These are phyloP conservation scores for Choristoneura fumiferana DNA, from an alignment of 1,140 invertebrate genomes.

Conservation along the genomic window DNA sequence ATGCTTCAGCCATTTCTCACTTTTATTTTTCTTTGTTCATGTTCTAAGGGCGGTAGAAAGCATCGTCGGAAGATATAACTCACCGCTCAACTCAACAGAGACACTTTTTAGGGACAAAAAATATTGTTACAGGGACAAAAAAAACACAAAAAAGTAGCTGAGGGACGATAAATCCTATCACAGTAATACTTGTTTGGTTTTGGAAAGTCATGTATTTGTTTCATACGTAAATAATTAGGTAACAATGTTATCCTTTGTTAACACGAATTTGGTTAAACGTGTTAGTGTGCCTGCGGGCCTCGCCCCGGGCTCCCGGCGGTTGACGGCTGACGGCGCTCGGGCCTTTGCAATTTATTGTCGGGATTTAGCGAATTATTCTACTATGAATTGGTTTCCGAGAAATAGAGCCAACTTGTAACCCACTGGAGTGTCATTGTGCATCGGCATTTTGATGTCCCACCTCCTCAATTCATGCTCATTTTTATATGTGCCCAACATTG, in stretches of 20 bases:
- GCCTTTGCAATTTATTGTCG: constrained; percentile 20
- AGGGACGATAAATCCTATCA: constrained; percentile 4
- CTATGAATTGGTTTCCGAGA: constrained; percentile 24
- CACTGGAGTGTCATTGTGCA: constrained; percentile 12
- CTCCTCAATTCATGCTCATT: constrained; percentile 14
- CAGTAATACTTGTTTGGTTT: not conserved
- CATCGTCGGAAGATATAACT: constrained; percentile 42
- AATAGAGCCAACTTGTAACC: constrained; percentile 8
- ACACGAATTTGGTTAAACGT: not conserved
- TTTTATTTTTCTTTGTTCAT: constrained; percentile 28
- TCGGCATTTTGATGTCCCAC: not conserved
- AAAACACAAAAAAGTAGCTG: constrained; percentile 7
- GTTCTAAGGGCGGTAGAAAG: constrained; percentile 12
- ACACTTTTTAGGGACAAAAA: constrained; percentile 25
- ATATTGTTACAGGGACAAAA: constrained; percentile 30
- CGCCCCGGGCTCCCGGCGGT: not conserved
- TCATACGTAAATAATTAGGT: not conserved
- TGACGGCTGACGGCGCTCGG: not conserved
- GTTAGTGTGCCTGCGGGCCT: not conserved
- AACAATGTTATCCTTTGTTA: not conserved
- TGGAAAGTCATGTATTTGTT: constrained; percentile 1
- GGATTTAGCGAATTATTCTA: constrained; percentile 25
- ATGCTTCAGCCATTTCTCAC: constrained; percentile 14
- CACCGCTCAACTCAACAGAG: constrained; percentile 33
- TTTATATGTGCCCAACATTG: constrained; percentile 5